Conservation (phyloP, 2,888 invertebrate species). For the Frankliniella intonsa region DNA sequence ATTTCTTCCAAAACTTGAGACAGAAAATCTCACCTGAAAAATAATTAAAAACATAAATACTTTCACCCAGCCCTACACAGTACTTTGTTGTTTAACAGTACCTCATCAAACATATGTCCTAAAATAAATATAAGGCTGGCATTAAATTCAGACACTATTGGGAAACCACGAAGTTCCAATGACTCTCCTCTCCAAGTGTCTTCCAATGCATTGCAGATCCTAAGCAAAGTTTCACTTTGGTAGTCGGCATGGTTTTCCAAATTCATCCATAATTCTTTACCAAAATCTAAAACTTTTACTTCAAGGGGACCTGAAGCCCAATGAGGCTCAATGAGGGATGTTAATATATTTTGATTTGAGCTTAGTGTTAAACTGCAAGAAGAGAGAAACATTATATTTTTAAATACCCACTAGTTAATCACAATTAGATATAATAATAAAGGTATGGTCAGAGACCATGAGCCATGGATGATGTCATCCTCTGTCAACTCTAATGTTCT, state of each 20-base stretch:
- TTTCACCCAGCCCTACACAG: neutral
- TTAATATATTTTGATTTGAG: neutral
- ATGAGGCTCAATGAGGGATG: neutral
- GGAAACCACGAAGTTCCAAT: neutral
- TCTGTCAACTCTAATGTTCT: neutral
- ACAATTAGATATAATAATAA: neutral
- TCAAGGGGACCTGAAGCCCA: neutral
- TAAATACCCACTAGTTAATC: neutral
- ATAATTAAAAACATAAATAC: neutral
- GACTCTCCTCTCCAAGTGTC: neutral
- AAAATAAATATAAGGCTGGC: neutral
- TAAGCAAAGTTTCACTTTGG: neutral
- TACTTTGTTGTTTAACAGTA: neutral
- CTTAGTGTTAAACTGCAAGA: neutral
- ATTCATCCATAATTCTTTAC: neutral
- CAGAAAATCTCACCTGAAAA: neutral
- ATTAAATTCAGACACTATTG: neutral
- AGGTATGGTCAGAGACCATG: neutral
- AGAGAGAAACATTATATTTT: neutral
- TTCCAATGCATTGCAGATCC: neutral
- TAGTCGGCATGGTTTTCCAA: neutral
- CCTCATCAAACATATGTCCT: neutral
- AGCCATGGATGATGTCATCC: neutral
- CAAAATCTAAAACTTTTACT: neutral
- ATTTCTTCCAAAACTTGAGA: neutral